These are phyloP conservation scores for Amphipyra berbera DNA, from an alignment of 2,888 invertebrate genomes.

Conservation along the genomic window DNA sequence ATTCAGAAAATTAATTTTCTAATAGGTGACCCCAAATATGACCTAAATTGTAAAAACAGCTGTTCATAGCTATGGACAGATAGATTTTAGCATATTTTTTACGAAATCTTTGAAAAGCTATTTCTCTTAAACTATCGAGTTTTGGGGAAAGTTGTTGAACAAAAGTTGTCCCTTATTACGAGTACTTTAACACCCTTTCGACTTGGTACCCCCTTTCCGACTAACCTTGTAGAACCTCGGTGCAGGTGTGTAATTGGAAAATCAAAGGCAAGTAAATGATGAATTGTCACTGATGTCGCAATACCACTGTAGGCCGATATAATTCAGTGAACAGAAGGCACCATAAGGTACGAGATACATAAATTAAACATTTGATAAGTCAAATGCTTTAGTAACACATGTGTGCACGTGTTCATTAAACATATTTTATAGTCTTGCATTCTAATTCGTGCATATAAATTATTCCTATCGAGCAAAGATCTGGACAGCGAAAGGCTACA, in stretches of 20 bases:
- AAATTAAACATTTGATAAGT: constrained; percentile 9
- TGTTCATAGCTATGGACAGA: too few relatives aligned
- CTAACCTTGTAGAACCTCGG: constrained; percentile 4
- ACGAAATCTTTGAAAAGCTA: too few relatives aligned
- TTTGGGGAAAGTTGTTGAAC: too few relatives aligned
- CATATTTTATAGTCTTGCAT: constrained; percentile 26
- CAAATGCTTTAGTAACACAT: constrained; percentile 1
- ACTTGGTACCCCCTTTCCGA: too few relatives aligned
- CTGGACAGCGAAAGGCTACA: constrained; percentile 48
- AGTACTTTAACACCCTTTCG: too few relatives aligned
- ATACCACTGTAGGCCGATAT: constrained; percentile 4
- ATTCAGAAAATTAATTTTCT: too few relatives aligned
- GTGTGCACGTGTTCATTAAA: constrained; percentile 24
- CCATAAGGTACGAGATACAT: constrained; percentile 5
- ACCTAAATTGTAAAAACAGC: too few relatives aligned
- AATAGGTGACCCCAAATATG: too few relatives aligned
- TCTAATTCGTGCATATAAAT: constrained; percentile 44
- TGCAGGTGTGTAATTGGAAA: constrained; percentile 35
- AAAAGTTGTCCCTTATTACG: too few relatives aligned
- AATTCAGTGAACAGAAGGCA: constrained; percentile 16
- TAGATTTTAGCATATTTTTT: too few relatives aligned
- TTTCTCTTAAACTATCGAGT: too few relatives aligned
- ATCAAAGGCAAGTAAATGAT: constrained; percentile 43
- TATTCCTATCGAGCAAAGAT: constrained; percentile 41
- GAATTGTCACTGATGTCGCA: constrained; percentile 29